These are phyloP conservation scores for Pediacus dermestoides DNA, from an alignment of 2,888 invertebrate genomes.

Conservation along the genomic window DNA sequence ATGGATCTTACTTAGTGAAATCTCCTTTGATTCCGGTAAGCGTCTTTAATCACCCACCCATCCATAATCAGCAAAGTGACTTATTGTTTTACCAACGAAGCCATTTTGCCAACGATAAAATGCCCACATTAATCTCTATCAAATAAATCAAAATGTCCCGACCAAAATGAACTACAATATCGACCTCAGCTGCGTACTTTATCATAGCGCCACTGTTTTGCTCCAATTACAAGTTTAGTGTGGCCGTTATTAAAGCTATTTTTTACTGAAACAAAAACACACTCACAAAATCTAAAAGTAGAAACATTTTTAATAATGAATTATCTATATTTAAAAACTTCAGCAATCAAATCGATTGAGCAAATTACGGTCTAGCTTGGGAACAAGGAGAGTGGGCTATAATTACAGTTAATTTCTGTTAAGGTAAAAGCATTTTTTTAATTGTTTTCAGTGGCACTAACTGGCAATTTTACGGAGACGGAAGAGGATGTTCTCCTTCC, in stretches of 20 bases:
- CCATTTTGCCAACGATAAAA: slow-evolving; percentile 34
- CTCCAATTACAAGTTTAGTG: no score
- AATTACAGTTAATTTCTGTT: no score
- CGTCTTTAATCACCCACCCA: slow-evolving; percentile 24
- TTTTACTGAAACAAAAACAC: no score
- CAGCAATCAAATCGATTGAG: no score
- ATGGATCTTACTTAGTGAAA: slow-evolving; percentile 85
- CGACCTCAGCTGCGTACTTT: slow-evolving; percentile 18
- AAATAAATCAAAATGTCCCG: slow-evolving; percentile 40
- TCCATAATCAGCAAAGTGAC: slow-evolving; percentile 31
- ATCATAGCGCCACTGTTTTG: no score
- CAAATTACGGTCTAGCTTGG: no score
- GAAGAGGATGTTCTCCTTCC: slow-evolving; percentile 47
- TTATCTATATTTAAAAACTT: no score
- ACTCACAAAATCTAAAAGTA: no score
- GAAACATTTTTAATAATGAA: no score
- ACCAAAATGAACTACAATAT: slow-evolving; percentile 28
- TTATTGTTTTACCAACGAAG: slow-evolving; percentile 28
- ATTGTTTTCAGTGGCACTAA: slow-evolving; percentile 55
- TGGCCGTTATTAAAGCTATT: no score
- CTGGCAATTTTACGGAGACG: slow-evolving; percentile 62
- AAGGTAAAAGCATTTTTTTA: slow-evolving; percentile 6
- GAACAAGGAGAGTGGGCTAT: no score
- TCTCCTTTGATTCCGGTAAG: slow-evolving; percentile 76
- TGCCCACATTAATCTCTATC: slow-evolving; percentile 41